A percentile compares a stretch with the other conserved stretches of the same genome.
These are phyloP conservation scores for Rosalia funebris DNA, from an alignment of 2,888 invertebrate genomes.

Conservation along the genomic window DNA sequence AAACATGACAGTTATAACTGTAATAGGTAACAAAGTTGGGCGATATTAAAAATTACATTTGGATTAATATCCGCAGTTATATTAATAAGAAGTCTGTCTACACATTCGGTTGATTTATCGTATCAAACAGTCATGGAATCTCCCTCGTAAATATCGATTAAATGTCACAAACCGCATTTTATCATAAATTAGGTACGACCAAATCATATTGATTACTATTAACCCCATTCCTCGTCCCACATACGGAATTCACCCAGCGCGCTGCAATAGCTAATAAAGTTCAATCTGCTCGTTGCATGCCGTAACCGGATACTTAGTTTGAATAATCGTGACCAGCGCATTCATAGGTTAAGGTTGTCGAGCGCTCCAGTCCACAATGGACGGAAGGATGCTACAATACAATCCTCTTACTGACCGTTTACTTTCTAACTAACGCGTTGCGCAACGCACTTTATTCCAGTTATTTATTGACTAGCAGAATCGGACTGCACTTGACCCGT, in stretches of 20 bases:
- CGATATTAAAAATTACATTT: too few species aligned
- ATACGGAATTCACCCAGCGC: conserved; percentile 34
- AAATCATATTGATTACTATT: conserved; percentile 26
- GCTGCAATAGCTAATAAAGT: conserved; percentile 48
- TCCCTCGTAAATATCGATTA: too few species aligned
- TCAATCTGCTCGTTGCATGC: conserved; percentile 49
- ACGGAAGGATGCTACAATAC: conserved; percentile 50
- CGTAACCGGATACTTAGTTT: conserved; percentile 51
- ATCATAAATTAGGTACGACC: conserved; percentile 20
- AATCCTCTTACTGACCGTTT: conserved; percentile 42
- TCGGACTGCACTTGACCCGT: conserved; percentile 33
- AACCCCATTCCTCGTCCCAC: conserved; percentile 47
- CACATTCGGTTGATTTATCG: too few species aligned
- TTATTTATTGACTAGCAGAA: conserved; percentile 20
- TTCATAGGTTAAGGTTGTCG: conserved; percentile 54
- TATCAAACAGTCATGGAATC: too few species aligned
- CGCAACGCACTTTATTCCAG: conserved; percentile 27
- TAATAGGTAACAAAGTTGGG: too few species aligned
- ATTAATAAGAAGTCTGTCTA: too few species aligned
- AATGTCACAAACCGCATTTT: too few species aligned
- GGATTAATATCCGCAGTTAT: too few species aligned
- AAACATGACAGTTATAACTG: too few species aligned
- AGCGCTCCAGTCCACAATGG: conserved; percentile 47
- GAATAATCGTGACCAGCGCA: conserved; percentile 51
- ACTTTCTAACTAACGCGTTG: conserved; percentile 42